Evolutionary conservation across 2,113 vertebrate species (phyloP).

Genomic region (Chloroceryle aenea): DNA sequence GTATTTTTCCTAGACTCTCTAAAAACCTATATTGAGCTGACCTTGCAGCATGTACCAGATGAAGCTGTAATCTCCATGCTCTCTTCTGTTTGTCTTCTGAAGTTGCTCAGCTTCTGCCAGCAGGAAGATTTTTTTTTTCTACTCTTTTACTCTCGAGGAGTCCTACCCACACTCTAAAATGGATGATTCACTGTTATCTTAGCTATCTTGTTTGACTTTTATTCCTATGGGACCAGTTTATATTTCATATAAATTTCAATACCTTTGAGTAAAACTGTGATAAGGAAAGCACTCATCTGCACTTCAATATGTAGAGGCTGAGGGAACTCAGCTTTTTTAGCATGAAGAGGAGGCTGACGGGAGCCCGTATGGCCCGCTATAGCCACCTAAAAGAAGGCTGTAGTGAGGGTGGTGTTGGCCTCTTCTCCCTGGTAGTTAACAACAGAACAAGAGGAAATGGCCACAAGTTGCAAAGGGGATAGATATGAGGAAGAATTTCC

Average conservation of each 20-base stretch:
- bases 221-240: background rate
- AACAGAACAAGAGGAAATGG: no score
- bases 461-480: no score
- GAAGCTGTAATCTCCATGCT: background rate
- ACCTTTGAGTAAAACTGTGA: background rate
- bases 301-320: background rate
- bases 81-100: background rate
- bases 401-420: no score
- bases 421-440: no score
- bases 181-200: background rate
- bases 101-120: background rate
- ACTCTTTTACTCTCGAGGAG: background rate
- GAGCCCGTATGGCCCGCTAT: no score
- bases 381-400: no score
- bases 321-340: no score
- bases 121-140: background rate
- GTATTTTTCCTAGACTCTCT: background rate
- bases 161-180: background rate
- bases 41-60: background rate
- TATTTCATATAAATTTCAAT: background rate
- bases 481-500: no score
- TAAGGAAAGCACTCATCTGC: background rate
- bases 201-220: background rate
- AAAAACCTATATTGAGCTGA: background rate
- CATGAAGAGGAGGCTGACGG: no score